Evolutionary conservation across 2,113 vertebrate genomes (phyloP), one percentile per base, ranked within the genome.

Genomic region (Proteles cristata): DNA sequence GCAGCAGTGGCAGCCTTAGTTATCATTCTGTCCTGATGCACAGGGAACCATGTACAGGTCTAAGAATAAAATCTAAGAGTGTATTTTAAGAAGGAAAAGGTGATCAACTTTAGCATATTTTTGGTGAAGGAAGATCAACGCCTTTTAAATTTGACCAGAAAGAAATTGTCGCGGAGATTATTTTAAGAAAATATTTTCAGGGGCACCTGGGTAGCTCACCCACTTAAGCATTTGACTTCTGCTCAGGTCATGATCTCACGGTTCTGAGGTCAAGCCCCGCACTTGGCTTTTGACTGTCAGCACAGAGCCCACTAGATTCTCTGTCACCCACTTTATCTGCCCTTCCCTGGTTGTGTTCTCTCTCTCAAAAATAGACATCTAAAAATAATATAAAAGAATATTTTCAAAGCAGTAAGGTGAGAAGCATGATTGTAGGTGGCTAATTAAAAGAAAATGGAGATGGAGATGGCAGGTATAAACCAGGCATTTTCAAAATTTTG

Each of bases 141-240:
- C 14, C 31, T 88, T 81, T 90, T 74, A 55, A 96, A 77, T 71
- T 61, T 58, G 45, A 76, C 66, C 84, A 85, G 17, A 92, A 91
- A 90, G 28, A 74, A 81, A 81, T 28, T 86, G n/a, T 31, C 58
- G 43, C 12, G 45, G 31, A 58, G 23, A 14, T 55, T 94, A 31
- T 43, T 69, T 86, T 63, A 50, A 84, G 23, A 35, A 33, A 89
- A 93, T 25, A 71, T 55, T 95, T 95, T 28, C 71, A 92, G 58
- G 58, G 58, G 19, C 55, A 58, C 55, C 55, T 58, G 55, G 55
- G 55, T 58, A 5, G 17, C 19, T 58, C 55, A 58, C 17, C 55
- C 55, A 58, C 17, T 58, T 58, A 58, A 58, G 55, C 55, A 58
- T 58, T 58, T 2, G 55, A 21, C 55, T 58, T 58, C 55, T 21